phyloP scores from a whole-genome alignment of 2,888 invertebrate genomes.

The Amblyjoppa proteus region DNA sequence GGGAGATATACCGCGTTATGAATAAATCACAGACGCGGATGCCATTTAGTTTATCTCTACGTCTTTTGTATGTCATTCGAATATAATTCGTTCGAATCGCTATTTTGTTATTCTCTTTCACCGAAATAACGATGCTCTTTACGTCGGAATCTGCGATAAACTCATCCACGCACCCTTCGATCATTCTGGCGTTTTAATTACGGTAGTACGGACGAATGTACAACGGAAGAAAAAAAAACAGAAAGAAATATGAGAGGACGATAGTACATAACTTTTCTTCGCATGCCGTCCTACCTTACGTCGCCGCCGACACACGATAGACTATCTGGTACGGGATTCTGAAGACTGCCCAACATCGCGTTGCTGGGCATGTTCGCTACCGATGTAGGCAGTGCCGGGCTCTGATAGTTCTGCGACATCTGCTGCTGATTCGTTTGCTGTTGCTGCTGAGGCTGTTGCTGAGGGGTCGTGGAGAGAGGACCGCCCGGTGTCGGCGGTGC shows the following conservation, averaged over 20 bases:
- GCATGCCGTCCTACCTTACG: constrained; percentile 85
- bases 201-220: constrained; percentile 1
- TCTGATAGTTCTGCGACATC: constrained; percentile 83
- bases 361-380: constrained; percentile 79
- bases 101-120: not conserved
- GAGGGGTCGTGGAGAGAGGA: constrained; percentile 79
- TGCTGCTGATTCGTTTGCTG: constrained; percentile 77
- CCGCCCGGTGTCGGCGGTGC: constrained; percentile 86
- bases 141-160: constrained; percentile 32
- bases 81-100: not conserved
- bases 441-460: constrained; percentile 76
- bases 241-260: constrained; percentile 44
- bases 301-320: constrained; percentile 87
- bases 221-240: constrained; percentile 28
- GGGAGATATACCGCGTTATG: constrained; percentile 13
- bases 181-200: constrained; percentile 24
- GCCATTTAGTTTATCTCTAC: not conserved
- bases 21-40: constrained; percentile 23
- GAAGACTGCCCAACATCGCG: constrained; percentile 81
- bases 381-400: constrained; percentile 79
- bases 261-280: constrained; percentile 57
- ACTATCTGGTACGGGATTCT: constrained; percentile 85
- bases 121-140: constrained; percentile 2
- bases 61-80: not conserved
- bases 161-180: constrained; percentile 24